Conservation (phyloP, 1,140 invertebrate genomes). For the Lepidotrigona ventralis region DNA sequence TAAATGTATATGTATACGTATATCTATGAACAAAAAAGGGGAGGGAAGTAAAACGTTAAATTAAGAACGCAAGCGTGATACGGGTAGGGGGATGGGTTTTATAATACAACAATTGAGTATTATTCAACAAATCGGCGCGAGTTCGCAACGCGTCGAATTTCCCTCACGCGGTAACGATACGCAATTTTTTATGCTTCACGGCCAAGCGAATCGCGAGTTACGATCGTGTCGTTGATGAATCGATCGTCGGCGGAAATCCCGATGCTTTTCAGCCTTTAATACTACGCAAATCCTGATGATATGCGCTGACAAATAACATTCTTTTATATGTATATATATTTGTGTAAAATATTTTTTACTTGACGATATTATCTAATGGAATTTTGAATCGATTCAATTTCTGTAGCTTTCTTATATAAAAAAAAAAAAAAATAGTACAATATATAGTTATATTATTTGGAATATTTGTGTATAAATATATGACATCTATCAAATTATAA, state of each 20-base stretch:
- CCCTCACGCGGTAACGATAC: slow-evolving; percentile 5
- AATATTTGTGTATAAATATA: too few species aligned
- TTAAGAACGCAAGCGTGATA: slow-evolving; percentile 39
- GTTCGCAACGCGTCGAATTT: slow-evolving; percentile 1
- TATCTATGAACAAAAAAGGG: slow-evolving; percentile 33
- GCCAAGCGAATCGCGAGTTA: slow-evolving; percentile 5
- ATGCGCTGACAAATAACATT: too few species aligned
- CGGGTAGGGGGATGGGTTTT: slow-evolving; percentile 13
- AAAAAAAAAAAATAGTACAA: too few species aligned
- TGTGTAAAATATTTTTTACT: too few species aligned
- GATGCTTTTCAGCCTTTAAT: not conserved
- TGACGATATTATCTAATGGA: too few species aligned
- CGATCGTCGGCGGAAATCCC: not conserved
- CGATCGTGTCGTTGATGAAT: slow-evolving; percentile 13
- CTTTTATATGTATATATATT: too few species aligned
- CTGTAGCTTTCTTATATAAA: too few species aligned
- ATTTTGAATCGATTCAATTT: too few species aligned
- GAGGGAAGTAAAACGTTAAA: slow-evolving; percentile 46
- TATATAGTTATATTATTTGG: too few species aligned
- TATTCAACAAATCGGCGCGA: slow-evolving; percentile 36
- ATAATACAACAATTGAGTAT: slow-evolving; percentile 49
- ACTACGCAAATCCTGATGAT: not conserved
- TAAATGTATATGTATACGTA: slow-evolving; percentile 26
- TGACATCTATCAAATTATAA: too few species aligned
- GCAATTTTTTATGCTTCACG: slow-evolving; percentile 14